Evolutionary conservation across 2,888 invertebrate genomes (phyloP), one percentile per base, ranked within the genome.

Genomic region (Monoplex corrugatus): DNA sequence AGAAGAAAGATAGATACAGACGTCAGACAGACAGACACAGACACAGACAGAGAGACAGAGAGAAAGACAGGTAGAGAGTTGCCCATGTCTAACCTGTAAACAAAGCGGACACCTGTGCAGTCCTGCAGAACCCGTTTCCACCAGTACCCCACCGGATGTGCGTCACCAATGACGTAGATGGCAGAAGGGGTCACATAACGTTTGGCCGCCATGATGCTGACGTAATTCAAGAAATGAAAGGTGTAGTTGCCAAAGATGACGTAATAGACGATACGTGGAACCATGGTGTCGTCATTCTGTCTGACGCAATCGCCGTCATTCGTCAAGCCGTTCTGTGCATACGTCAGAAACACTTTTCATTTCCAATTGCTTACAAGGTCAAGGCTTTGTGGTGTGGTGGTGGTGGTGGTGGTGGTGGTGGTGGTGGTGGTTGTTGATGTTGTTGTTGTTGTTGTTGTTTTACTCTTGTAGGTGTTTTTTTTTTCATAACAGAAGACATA

Each of bases 61-160:
- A n/a, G n/a, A n/a, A n/a, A n/a, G n/a, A n/a, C n/a, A n/a, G n/a
- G n/a, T n/a, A n/a, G n/a, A n/a, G n/a, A n/a, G n/a, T n/a, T n/a
- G n/a, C n/a, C n/a, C n/a, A n/a, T n/a, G n/a, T n/a, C n/a, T n/a
- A n/a, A 86, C 86, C 86, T 63, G 75, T 89, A 90, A 5, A 90
- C 57, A 75, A 89, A 91, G 28, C 91, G 82, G 32, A 91, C 88
- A 3, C 90, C 91, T 35, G 68, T 68, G 68, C 90, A 78, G 87
- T 91, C 91, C 5, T 83, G 87, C 85, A 91, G 40, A 10, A 89
- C 89, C 16, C 89, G 88, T 40, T 85, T 50, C 91, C 91, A 91
- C 91, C 91, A 91, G 78, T 89, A 87, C 2, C 91, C 91, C 23
- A 63, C 23, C 5, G 91, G 91, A 85, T 90, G 90, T n/a, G 89